Evolutionary conservation across 1,140 invertebrate species (phyloP).

Genomic region (Dufourea novaeangliae): DNA sequence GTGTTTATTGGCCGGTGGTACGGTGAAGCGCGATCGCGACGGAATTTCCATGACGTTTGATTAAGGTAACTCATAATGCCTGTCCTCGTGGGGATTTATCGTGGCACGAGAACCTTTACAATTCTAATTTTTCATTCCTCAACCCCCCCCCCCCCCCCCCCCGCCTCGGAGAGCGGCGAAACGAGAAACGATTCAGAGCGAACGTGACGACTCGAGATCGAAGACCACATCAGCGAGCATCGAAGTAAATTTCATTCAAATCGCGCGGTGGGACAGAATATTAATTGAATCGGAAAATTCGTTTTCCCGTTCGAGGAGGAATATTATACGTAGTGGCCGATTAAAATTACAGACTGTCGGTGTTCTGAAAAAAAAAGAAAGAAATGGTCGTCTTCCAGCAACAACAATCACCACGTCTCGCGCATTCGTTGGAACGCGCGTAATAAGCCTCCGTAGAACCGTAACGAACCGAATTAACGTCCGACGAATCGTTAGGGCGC

Average conservation of each 20-base stretch:
- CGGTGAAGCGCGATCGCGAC: background rate
- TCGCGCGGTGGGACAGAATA: conserved; percentile 52
- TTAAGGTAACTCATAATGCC: conserved; percentile 3
- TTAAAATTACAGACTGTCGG: conserved; percentile 35
- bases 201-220: conserved; percentile 44
- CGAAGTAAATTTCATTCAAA: conserved; percentile 62
- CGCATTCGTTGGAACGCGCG: background rate
- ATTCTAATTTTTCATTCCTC: conserved; percentile 34
- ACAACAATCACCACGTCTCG: background rate
- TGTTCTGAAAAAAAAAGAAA: background rate
- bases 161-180: background rate
- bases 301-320: conserved; percentile 15
- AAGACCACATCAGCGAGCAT: conserved; percentile 41
- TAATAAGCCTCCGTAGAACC: background rate
- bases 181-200: conserved; percentile 32
- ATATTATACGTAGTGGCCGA: conserved; percentile 40
- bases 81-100: conserved; percentile 9
- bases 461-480: conserved; percentile 5
- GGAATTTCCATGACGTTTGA: background rate
- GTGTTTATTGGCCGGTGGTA: background rate
- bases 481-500: conserved; percentile 14
- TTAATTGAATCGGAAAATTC: conserved; percentile 56
- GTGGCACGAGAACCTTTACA: conserved; percentile 22
- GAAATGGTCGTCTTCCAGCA: conserved; percentile 14
- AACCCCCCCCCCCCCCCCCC: too few relatives aligned